These are phyloP conservation scores for Lithophane socia DNA, from an alignment of 2,888 invertebrate genomes.

Conservation along the genomic window DNA sequence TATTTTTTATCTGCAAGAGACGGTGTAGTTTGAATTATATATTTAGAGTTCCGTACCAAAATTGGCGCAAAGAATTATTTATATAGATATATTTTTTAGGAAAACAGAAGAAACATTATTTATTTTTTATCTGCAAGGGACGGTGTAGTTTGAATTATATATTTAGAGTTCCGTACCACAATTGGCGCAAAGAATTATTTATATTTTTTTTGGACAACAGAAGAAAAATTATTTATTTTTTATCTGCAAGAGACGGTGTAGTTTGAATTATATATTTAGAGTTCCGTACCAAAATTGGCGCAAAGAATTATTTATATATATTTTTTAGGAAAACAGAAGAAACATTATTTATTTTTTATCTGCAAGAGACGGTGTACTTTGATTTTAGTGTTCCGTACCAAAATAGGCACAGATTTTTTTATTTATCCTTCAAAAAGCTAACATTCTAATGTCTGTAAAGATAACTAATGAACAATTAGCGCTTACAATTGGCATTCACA, in stretches of 20 bases:
- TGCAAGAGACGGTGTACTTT: neutral
- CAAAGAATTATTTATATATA: neutral
- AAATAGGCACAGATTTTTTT: neutral
- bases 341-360: slow-evolving; percentile 1
- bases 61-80: neutral
- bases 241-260: neutral
- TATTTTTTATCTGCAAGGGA: neutral
- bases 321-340: slow-evolving; percentile 11
- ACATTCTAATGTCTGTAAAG: neutral
- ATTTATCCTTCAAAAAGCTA: neutral
- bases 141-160: neutral
- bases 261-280: neutral
- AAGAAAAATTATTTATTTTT: slow-evolving; percentile 2
- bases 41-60: neutral
- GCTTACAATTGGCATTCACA: too few relatives aligned
- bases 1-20: neutral
- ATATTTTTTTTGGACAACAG: slow-evolving; percentile 16
- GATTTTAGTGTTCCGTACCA: neutral
- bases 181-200: neutral
- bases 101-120: slow-evolving; percentile 16
- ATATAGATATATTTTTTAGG: neutral
- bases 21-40: neutral
- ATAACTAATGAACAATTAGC: too few relatives aligned
- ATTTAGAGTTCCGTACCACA: too few relatives aligned
- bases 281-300: neutral